Evolutionary conservation across 2,797 vertebrate genomes (phyloP), one percentile per base, ranked within the genome.

Genomic region (Leucoraja ocellata): DNA sequence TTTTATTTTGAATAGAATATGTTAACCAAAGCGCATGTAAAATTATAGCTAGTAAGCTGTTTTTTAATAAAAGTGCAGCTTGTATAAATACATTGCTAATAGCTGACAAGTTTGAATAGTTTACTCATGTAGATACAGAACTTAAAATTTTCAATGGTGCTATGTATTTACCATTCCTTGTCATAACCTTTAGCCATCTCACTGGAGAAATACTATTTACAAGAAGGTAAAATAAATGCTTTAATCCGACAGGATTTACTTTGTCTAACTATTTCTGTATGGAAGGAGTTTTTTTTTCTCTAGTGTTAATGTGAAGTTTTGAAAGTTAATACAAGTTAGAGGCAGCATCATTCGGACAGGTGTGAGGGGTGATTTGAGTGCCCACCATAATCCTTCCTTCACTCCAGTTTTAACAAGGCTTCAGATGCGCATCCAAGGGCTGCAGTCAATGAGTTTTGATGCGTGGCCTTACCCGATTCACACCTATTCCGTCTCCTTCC

Each of bases 101-200:
- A 92, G 90, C 71, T 76, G 36, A 76, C 71, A 76, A 46, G 65
- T 92, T 92, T 92, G 71, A 92, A 92, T 92, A 92, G 90, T 74
- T 92, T 92, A 92, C 90, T 92, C 71, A 36, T 88, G 63, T 93
- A 90, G 76, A 93, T 93, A 93, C 63, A 93, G 91, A 94, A 95
- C 95, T 95, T 96, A 95, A 94, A 95, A 96, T 96, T 96, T 94
- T 95, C 96, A 96, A 98, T 98, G 98, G 99, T 99, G 99, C 99
- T 99, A 99, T 97, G 96, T 96, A 97, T 97, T 98, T 98, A 98
- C 98, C 98, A 99, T 99, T 99, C 99, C 98, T 98, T 96, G 95
- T 95, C 97, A 97, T 97, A 97, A 96, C 96, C 96, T 96, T 96
- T 97, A 97, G 97, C 96, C 94, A 96, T 96, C 96, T 97, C 97